Evolutionary conservation across 2,113 vertebrate species (phyloP).

Genomic region (Platichthys stellatus): DNA sequence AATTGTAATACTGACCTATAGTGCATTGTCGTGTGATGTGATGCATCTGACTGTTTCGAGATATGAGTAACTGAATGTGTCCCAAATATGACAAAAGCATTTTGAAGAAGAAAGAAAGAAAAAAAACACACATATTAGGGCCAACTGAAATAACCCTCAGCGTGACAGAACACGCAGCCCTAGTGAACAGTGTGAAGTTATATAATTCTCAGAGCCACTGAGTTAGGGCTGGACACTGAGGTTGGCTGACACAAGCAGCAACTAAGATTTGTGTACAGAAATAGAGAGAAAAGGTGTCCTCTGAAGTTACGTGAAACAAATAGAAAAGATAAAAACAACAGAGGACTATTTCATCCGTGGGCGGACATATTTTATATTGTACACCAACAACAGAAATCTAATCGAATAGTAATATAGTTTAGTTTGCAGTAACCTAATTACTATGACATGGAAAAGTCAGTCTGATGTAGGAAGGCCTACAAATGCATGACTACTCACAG

Average conservation of each 20-base stretch:
- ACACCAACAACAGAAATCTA: constrained; percentile 11
- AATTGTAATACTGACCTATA: constrained; percentile 17
- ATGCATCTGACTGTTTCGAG: constrained; percentile 39
- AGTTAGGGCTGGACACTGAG: constrained; percentile 56
- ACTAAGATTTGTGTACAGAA: constrained; percentile 39
- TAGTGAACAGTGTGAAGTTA: constrained; percentile 74
- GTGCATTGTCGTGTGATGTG: constrained; percentile 22
- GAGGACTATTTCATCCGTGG: constrained; percentile 14
- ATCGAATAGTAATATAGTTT: constrained; percentile 25
- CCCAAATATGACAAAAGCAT: constrained; percentile 69
- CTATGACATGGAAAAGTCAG: constrained; percentile 20
- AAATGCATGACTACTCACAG: constrained; percentile 21
- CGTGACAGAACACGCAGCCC: constrained; percentile 69
- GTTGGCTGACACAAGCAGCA: constrained; percentile 69
- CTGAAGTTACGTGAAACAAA: constrained; percentile 30
- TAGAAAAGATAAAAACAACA: constrained; percentile 2
- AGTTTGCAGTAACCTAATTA: constrained; percentile 32
- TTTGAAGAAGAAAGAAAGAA: constrained; percentile 27
- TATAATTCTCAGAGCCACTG: constrained; percentile 70
- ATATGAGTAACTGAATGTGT: constrained; percentile 43
- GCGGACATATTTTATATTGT: constrained; percentile 16
- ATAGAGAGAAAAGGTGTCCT: constrained; percentile 35
- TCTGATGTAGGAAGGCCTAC: constrained; percentile 5
- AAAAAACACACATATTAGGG: constrained; percentile 50
- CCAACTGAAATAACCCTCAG: constrained; percentile 71